phyloP scores from a whole-genome alignment of 2,888 invertebrate genomes.

The Aphodius granarius region DNA sequence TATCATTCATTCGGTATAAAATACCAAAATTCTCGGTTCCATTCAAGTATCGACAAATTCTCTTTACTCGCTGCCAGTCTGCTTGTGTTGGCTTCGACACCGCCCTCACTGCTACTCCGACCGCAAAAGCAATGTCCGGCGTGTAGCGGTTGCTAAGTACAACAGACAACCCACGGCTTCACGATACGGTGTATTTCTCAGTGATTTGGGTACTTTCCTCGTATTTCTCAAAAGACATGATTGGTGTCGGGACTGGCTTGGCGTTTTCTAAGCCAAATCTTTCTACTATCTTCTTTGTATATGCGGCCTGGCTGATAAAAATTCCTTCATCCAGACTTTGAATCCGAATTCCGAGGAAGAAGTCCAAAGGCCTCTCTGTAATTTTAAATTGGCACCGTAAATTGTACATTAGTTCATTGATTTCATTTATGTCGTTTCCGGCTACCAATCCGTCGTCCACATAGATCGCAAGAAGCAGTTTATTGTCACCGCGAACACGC shows the following conservation, averaged over 20 bases:
- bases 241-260: neutral
- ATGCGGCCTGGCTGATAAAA: neutral
- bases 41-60: neutral
- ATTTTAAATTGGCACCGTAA: neutral
- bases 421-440: slow-evolving; percentile 19
- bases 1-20: neutral
- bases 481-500: slow-evolving; percentile 23
- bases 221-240: neutral
- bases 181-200: neutral
- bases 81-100: slow-evolving; percentile 1
- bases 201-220: neutral
- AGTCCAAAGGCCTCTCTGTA: slow-evolving; percentile 2
- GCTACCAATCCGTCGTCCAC: slow-evolving; percentile 44
- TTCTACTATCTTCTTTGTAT: neutral
- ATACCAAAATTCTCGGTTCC: neutral
- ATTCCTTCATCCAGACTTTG: neutral
- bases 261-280: neutral
- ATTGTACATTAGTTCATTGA: slow-evolving; percentile 14
- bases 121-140: too few relatives aligned
- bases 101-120: neutral
- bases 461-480: slow-evolving; percentile 39
- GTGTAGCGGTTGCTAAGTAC: neutral
- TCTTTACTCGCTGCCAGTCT: neutral
- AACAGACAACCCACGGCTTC: slow-evolving; percentile 3
- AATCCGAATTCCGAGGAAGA: neutral